phyloP scores from a whole-genome alignment of 2,797 vertebrate species.

The Trachops cirrhosus region DNA sequence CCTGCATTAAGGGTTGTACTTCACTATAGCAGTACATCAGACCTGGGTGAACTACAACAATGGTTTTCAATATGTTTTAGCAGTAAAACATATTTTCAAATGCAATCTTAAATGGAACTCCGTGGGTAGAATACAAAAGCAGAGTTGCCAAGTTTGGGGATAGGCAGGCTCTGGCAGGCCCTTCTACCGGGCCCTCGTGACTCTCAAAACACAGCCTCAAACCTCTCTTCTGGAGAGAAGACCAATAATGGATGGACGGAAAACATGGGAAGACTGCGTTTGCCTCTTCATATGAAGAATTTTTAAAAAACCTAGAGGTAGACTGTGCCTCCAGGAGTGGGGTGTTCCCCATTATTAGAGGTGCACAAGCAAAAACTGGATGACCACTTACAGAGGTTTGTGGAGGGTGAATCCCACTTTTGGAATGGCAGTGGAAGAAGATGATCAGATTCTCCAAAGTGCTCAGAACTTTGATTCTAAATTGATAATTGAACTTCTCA shows the following conservation, averaged over 20 bases:
- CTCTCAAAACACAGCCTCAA: neutral
- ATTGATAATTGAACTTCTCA: neutral
- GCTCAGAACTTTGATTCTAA: neutral
- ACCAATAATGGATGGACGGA: neutral
- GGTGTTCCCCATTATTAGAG: neutral
- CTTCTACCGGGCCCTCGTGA: neutral
- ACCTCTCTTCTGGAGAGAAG: neutral
- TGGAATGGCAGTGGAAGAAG: neutral
- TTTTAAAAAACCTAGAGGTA: neutral
- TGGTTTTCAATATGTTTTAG: neutral
- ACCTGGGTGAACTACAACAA: neutral
- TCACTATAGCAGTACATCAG: neutral
- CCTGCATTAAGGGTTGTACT: neutral
- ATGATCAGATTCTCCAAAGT: neutral
- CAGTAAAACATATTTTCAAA: neutral
- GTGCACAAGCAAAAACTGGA: neutral
- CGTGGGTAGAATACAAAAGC: neutral
- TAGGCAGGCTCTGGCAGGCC: neutral
- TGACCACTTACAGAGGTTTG: neutral
- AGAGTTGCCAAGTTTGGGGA: neutral
- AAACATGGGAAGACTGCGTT: neutral
- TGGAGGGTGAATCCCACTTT: neutral
- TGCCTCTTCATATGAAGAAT: neutral
- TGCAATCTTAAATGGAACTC: neutral
- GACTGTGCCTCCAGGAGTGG: neutral